phyloP scores from a whole-genome alignment of 2,888 invertebrate species.

The Acanthococcus lagerstroemiae region DNA sequence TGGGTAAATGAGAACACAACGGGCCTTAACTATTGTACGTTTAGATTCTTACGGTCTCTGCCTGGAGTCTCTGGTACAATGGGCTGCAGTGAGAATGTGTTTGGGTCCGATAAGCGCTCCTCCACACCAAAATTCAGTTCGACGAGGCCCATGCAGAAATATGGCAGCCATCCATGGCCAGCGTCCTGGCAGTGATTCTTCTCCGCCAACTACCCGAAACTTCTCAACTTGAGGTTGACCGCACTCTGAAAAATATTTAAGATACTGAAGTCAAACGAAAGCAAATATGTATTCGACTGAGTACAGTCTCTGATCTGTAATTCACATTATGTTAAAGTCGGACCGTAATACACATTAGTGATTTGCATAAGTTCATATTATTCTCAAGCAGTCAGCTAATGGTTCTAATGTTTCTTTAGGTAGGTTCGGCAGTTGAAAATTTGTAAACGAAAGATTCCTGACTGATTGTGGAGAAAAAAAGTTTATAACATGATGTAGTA shows the following conservation, averaged over 20 bases:
- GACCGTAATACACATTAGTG: background rate
- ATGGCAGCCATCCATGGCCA: slow-evolving; percentile 98
- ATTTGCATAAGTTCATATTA: background rate
- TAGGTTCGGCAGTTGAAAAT: too few relatives aligned
- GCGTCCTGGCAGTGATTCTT: slow-evolving; percentile 68
- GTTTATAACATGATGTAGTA: too few relatives aligned
- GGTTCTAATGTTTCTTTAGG: too few relatives aligned
- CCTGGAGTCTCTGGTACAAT: slow-evolving; percentile 65
- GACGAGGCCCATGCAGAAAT: slow-evolving; percentile 71
- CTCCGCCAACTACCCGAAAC: slow-evolving; percentile 84
- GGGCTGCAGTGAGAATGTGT: slow-evolving; percentile 38
- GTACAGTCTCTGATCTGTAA: too few relatives aligned
- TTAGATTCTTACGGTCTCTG: slow-evolving; percentile 66
- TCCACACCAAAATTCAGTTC: slow-evolving; percentile 42
- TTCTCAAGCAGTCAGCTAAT: too few relatives aligned
- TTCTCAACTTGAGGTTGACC: slow-evolving; percentile 72
- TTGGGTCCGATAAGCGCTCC: slow-evolving; percentile 38
- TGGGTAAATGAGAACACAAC: too few relatives aligned
- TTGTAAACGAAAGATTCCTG: too few relatives aligned
- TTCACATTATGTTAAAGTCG: too few relatives aligned
- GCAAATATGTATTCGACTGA: background rate
- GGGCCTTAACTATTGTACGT: too few relatives aligned
- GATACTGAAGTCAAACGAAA: too few relatives aligned
- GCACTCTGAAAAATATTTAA: slow-evolving; percentile 54
- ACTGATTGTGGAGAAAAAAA: too few relatives aligned